phyloP scores from a whole-genome alignment of 2,888 invertebrate species.

The Lasioglossum marginatum region DNA sequence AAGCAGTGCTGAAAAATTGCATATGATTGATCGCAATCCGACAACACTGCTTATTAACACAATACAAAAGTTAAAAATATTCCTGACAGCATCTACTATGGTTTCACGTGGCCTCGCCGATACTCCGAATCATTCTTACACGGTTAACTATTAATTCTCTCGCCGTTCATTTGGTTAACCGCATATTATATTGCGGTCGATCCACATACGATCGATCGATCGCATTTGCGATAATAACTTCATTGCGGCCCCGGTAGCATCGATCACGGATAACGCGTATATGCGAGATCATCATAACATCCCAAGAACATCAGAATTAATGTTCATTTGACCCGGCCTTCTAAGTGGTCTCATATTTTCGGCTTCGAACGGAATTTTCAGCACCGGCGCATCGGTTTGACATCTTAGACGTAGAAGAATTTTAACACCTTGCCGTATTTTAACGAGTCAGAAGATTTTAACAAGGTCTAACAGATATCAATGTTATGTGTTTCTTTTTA shows the following conservation, averaged over 20 bases:
- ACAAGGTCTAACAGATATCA: no score
- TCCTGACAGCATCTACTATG: background rate
- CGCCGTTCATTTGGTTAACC: slow-evolving; percentile 42
- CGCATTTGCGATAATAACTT: slow-evolving; percentile 46
- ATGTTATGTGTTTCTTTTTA: no score
- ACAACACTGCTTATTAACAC: background rate
- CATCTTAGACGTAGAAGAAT: no score
- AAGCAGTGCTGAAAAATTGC: background rate
- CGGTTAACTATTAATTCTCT: slow-evolving; percentile 18
- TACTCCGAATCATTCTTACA: background rate
- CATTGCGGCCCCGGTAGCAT: slow-evolving; percentile 35
- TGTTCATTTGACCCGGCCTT: background rate
- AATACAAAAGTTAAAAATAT: background rate
- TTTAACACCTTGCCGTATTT: no score
- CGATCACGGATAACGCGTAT: slow-evolving; percentile 12
- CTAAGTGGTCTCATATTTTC: slow-evolving; percentile 23
- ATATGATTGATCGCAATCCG: background rate
- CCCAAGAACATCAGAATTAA: slow-evolving; percentile 24
- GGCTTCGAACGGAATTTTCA: background rate
- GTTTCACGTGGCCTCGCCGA: background rate
- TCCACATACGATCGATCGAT: slow-evolving; percentile 35
- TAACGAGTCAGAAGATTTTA: no score
- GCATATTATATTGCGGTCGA: slow-evolving; percentile 22
- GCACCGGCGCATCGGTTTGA: no score
- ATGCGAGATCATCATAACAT: background rate